Evolutionary conservation across 2,888 invertebrate species (phyloP).

Genomic region (Tholera decimalis): DNA sequence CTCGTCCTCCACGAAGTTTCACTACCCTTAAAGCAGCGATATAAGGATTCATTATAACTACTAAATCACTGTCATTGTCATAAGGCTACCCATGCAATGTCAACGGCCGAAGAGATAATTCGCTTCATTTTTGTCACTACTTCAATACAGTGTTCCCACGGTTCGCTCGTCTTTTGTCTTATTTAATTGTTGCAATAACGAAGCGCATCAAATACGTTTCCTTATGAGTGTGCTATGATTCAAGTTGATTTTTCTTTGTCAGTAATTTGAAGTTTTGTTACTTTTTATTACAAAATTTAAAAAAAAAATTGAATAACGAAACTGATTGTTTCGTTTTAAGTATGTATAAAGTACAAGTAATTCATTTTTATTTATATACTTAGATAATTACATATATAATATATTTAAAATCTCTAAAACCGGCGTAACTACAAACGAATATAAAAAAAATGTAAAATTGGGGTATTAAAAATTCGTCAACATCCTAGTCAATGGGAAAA

Average conservation of each 20-base stretch:
- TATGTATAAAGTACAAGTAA: too few species aligned
- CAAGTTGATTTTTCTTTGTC: constrained; percentile 42
- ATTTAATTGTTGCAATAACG: constrained; percentile 60
- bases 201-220: constrained; percentile 62
- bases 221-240: constrained; percentile 59
- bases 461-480: too few species aligned
- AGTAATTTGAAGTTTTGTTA: background rate
- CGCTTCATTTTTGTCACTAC: constrained; percentile 69
- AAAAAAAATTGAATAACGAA: background rate
- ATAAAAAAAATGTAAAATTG: too few species aligned
- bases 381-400: too few species aligned
- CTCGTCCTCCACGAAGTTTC: background rate
- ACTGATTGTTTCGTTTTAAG: background rate
- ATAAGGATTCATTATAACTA: constrained; percentile 5
- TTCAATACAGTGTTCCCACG: constrained; percentile 67
- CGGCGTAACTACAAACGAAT: too few species aligned
- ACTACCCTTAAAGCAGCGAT: background rate
- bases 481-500: too few species aligned
- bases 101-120: constrained; percentile 65
- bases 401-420: too few species aligned
- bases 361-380: too few species aligned
- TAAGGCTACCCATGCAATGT: constrained; percentile 60
- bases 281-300: background rate
- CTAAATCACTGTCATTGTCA: constrained; percentile 21
- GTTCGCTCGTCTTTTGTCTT: constrained; percentile 66